phyloP scores from a whole-genome alignment of 2,888 invertebrate species.

The Iselma pallidipennis region DNA sequence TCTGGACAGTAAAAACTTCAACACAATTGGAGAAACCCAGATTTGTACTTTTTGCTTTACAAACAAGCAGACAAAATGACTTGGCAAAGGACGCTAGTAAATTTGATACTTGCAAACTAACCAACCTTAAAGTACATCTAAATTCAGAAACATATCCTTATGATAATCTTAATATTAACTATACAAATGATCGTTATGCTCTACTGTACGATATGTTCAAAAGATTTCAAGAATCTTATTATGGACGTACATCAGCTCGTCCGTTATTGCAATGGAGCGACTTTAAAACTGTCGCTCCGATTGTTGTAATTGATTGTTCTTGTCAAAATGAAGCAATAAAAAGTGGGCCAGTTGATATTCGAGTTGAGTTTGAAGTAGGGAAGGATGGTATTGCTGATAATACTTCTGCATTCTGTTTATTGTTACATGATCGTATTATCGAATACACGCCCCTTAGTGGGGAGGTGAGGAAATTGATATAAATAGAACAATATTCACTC shows the following conservation, averaged over 20 bases:
- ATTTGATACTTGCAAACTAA: conserved; percentile 41
- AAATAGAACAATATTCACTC: no score
- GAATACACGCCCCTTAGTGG: conserved; percentile 34
- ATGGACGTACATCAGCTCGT: conserved; percentile 47
- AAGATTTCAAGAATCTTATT: conserved; percentile 35
- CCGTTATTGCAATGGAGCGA: background rate
- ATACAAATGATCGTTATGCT: conserved; percentile 32
- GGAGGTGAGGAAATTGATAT: conserved; percentile 29
- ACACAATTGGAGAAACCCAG: conserved; percentile 47
- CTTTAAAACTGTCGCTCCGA: conserved; percentile 34
- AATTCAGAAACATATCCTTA: conserved; percentile 49
- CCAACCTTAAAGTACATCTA: conserved; percentile 45
- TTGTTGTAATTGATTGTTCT: conserved; percentile 38
- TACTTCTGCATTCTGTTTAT: conserved; percentile 36
- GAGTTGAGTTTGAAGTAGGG: conserved; percentile 37
- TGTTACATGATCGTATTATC: conserved; percentile 34
- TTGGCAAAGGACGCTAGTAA: conserved; percentile 27
- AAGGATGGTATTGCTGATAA: conserved; percentile 30
- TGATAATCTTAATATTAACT: conserved; percentile 41
- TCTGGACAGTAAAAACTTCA: conserved; percentile 44
- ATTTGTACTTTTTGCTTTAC: conserved; percentile 47
- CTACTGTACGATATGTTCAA: conserved; percentile 36
- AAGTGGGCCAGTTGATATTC: conserved; percentile 36
- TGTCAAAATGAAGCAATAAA: conserved; percentile 37
- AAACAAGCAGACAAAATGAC: conserved; percentile 44